Conservation (phyloP, 2,113 vertebrate species). For the Petromus typicus region DNA sequence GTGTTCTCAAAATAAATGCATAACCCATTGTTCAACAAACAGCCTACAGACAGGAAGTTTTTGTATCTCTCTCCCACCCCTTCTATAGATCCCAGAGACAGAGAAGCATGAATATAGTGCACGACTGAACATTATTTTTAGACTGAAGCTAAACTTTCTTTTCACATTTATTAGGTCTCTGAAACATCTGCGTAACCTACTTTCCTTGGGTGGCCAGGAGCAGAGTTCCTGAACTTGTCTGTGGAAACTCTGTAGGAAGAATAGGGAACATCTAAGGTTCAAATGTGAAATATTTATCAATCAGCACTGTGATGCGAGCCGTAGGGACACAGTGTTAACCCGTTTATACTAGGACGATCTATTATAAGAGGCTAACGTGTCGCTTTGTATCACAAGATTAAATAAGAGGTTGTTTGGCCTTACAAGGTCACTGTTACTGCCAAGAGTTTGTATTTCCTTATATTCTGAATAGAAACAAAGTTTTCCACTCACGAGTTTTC, state of each 20-base stretch:
- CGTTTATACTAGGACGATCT: not conserved
- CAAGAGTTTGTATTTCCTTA: not conserved
- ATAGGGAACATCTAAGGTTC: not conserved
- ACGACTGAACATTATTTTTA: not conserved
- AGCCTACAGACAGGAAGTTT: not conserved
- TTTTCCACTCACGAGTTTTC: not conserved
- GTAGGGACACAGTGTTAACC: not conserved
- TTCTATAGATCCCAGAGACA: too few species aligned
- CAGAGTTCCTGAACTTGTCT: not conserved
- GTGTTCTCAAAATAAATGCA: not conserved
- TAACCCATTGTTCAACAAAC: not conserved
- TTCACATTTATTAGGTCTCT: constrained; percentile 11
- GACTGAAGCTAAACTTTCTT: not conserved
- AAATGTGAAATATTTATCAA: constrained; percentile 23
- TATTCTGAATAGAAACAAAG: not conserved
- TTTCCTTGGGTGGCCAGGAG: not conserved
- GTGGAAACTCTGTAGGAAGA: constrained; percentile 22
- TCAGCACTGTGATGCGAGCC: not conserved
- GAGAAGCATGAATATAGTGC: too few species aligned
- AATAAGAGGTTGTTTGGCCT: not conserved
- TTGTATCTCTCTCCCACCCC: not conserved
- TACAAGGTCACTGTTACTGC: not conserved
- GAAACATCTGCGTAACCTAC: not conserved
- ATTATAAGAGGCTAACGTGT: not conserved
- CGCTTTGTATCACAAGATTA: not conserved